Conservation (phyloP, 2,888 invertebrate genomes). For the Invenusta paracnida region DNA sequence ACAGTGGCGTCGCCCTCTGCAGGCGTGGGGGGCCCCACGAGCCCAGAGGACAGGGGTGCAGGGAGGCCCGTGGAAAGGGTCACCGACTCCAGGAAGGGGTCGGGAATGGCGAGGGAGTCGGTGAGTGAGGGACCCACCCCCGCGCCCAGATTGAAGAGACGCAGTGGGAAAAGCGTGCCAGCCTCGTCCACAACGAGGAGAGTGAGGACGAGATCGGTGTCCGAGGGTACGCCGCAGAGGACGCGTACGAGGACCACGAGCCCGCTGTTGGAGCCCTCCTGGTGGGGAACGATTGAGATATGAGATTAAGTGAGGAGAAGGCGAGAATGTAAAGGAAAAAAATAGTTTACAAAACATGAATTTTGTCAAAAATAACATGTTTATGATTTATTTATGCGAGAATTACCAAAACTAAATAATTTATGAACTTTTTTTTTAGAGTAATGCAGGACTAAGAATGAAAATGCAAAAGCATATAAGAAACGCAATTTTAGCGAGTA, state of each 20-base stretch:
- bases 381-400: too few species aligned
- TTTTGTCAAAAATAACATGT: too few species aligned
- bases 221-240: conserved; percentile 66
- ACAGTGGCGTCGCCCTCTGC: neutral
- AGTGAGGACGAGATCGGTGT: conserved; percentile 63
- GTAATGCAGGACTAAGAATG: too few species aligned
- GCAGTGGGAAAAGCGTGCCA: conserved; percentile 70
- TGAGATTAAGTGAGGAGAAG: too few species aligned
- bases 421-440: too few species aligned
- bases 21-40: neutral
- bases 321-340: too few species aligned
- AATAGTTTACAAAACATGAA: too few species aligned
- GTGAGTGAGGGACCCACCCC: conserved; percentile 78
- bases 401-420: too few species aligned
- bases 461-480: too few species aligned
- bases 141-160: conserved; percentile 77
- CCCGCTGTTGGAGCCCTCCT: conserved; percentile 67
- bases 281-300: conserved; percentile 63
- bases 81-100: conserved; percentile 68
- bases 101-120: conserved; percentile 76
- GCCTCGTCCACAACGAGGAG: conserved; percentile 75
- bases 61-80: conserved; percentile 60
- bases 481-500: too few species aligned
- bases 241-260: conserved; percentile 74
- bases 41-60: conserved; percentile 64